These are phyloP conservation scores for Sarotherodon lohbergeri DNA, from an alignment of 2,113 vertebrate species.

Conservation along the genomic window DNA sequence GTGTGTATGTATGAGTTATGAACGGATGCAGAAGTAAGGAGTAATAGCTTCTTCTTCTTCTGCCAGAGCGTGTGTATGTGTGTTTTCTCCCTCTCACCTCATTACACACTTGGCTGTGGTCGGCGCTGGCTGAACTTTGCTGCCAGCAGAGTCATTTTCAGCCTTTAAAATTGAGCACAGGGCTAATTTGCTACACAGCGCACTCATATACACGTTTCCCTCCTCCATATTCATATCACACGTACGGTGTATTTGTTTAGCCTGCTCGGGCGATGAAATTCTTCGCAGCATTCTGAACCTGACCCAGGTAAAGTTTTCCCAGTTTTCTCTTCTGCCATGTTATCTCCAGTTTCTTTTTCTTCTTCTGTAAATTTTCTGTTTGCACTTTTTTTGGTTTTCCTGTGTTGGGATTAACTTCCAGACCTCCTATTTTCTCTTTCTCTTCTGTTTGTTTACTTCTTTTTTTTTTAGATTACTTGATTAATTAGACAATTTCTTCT, in stretches of 20 bases:
- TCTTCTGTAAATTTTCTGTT: neutral
- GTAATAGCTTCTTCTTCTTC: neutral
- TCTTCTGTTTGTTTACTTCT: neutral
- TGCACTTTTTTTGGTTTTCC: neutral
- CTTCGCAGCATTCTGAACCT: neutral
- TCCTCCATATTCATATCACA: constrained; percentile 44
- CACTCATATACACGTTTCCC: constrained; percentile 53
- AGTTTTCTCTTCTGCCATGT: neutral
- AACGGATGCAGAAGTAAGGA: neutral
- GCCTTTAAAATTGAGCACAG: constrained; percentile 55
- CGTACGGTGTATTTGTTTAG: constrained; percentile 8
- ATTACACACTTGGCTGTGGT: constrained; percentile 68
- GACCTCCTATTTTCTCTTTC: neutral
- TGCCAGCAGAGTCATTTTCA: constrained; percentile 66
- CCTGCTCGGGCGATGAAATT: neutral
- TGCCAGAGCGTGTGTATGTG: constrained; percentile 1
- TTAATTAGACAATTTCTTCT: neutral
- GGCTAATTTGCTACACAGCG: constrained; percentile 59
- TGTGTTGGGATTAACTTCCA: neutral
- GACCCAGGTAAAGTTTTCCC: neutral
- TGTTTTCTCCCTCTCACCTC: constrained; percentile 61
- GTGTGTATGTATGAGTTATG: neutral
- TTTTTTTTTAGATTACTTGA: neutral
- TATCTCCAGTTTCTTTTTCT: neutral
- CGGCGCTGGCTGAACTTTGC: constrained; percentile 46